Evolutionary conservation across 2,888 invertebrate genomes (phyloP).

Genomic region (Geotrupes spiniger): DNA sequence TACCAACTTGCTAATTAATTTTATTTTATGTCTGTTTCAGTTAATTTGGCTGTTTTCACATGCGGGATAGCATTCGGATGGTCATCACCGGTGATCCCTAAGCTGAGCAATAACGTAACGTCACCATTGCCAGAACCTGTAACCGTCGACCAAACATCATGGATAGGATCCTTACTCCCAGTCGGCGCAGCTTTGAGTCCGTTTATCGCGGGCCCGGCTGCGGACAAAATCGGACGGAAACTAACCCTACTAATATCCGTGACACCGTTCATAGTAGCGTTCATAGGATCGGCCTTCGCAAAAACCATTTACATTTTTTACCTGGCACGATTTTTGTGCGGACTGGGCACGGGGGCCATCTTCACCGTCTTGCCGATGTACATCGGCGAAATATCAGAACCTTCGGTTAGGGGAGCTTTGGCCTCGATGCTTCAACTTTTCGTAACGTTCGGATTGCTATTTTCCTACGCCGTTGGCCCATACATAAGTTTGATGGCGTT

Average conservation of each 20-base stretch:
- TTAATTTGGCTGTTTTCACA: slow-evolving; percentile 47
- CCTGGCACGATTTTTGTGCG: slow-evolving; percentile 23
- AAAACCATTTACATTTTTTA: slow-evolving; percentile 19
- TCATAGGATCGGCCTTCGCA: slow-evolving; percentile 26
- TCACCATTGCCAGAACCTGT: slow-evolving; percentile 52
- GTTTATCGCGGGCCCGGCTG: slow-evolving; percentile 62
- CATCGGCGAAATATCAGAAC: slow-evolving; percentile 80
- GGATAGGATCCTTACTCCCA: slow-evolving; percentile 70
- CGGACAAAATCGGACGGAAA: slow-evolving; percentile 65
- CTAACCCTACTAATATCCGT: slow-evolving; percentile 59
- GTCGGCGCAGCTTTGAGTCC: slow-evolving; percentile 64
- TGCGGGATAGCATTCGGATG: slow-evolving; percentile 50
- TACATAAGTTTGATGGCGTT: slow-evolving; percentile 62
- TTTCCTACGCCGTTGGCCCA: slow-evolving; percentile 68
- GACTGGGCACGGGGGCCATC: slow-evolving; percentile 56
- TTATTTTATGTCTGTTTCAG: slow-evolving; percentile 35
- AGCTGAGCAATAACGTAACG: slow-evolving; percentile 33
- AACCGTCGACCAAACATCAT: slow-evolving; percentile 60
- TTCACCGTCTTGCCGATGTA: slow-evolving; percentile 79
- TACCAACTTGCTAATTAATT: too few species aligned
- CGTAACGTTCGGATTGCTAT: slow-evolving; percentile 64
- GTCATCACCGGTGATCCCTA: slow-evolving; percentile 39
- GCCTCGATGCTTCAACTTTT: slow-evolving; percentile 70
- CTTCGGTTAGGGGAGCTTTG: slow-evolving; percentile 74
- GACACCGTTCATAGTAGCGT: slow-evolving; percentile 60